These are phyloP conservation scores for Vicugna pacos DNA, from an alignment of 2,113 vertebrate species.

Conservation along the genomic window DNA sequence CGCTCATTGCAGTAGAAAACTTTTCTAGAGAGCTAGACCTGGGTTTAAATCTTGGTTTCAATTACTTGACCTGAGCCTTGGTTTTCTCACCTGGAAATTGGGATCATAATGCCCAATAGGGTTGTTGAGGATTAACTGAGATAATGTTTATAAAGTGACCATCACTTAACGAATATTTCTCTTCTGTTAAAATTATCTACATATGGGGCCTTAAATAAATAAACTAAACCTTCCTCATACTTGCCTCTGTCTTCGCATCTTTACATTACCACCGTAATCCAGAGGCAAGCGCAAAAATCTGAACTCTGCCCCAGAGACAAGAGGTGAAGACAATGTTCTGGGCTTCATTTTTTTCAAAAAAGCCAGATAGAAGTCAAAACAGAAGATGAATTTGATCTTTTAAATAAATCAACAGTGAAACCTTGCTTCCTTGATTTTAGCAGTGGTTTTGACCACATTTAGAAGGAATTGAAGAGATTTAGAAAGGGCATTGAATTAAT, in stretches of 20 bases:
- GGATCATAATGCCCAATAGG: neutral
- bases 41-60: neutral
- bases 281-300: neutral
- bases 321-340: neutral
- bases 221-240: neutral
- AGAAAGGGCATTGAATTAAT: neutral
- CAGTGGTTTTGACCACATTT: neutral
- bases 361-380: neutral
- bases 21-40: neutral
- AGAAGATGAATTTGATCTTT: conserved; percentile 34
- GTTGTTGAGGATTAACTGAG: neutral
- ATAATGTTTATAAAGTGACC: neutral
- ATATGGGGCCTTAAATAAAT: neutral
- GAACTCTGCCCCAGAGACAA: neutral
- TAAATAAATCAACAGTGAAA: neutral
- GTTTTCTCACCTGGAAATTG: neutral
- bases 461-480: neutral
- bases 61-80: neutral
- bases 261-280: conserved; percentile 19
- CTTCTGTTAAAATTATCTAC: neutral
- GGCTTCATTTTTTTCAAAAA: conserved; percentile 48
- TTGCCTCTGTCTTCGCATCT: neutral
- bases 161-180: neutral
- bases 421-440: conserved; percentile 14
- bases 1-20: neutral